Base-by-base conservation (phyloP, 2,888 invertebrate genomes). In the Eupeodes luniger region DNA sequence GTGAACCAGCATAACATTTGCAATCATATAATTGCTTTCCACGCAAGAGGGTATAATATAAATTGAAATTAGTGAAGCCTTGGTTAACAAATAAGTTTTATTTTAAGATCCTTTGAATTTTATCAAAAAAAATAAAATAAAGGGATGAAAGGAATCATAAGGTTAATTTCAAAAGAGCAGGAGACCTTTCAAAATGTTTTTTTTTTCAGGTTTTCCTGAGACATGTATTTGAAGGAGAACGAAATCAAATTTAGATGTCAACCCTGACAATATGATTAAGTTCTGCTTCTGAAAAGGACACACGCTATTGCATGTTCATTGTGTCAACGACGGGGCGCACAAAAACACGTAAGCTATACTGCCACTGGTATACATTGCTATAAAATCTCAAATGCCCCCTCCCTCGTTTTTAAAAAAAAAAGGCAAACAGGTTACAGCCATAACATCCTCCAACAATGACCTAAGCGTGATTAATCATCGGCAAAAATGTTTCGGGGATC, bases 401-500 rank as follows among this genome's bases (percentile, higher is more conserved):
- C 44, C 27, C 51, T 5, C 4, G 6, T 9, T n/a, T 1, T 6
- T 67, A 62, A 5, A 40, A 59, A 78, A 59, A 34, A 47, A 49
- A 69, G n/a, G 6, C 70, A 69, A 72, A 49, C 27, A 47, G 80
- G 62, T 64, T 76, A 81, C 53, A 76, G 74, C 61, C 64, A 76
- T 55, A 76, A 57, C 66, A 78, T 75, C 70, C 78, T 78, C 55
- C 40, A 16, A 19, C 53, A 88, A 81, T 85, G 85, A 78, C 84
- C 84, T 69, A 88, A 81, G 77, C 88, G 88, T 88, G 88, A 88
- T 88, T 88, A 88, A 88, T 88, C 88, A 88, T 84, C 84, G 74
- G 85, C 67, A 79, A 88, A 19, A 88, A 84, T 79, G 72, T 74
- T 77, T 81, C 70, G 62, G 77, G 40, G 57, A 70, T 79, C 76